phyloP scores from a whole-genome alignment of 2,797 vertebrate species.

The Takifugu ocellatus region DNA sequence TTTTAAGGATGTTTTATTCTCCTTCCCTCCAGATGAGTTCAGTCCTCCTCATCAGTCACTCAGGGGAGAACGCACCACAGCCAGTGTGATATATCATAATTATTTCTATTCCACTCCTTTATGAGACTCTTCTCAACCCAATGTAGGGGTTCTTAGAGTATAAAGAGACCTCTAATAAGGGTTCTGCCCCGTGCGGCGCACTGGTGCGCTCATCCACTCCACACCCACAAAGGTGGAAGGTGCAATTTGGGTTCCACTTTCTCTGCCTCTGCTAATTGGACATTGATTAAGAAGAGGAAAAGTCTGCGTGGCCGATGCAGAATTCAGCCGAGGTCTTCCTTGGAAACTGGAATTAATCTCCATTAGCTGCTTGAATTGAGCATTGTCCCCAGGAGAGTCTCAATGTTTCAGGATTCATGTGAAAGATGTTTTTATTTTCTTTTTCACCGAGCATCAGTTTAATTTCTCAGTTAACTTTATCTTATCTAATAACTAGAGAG shows the following conservation, averaged over 20 bases:
- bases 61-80: conserved; percentile 18
- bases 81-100: conserved; percentile 44
- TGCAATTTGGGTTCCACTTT: conserved; percentile 42
- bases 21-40: conserved; percentile 25
- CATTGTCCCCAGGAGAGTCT: conserved; percentile 39
- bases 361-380: conserved; percentile 53
- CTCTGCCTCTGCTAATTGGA: conserved; percentile 49
- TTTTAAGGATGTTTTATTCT: conserved; percentile 35
- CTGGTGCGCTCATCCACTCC: not conserved
- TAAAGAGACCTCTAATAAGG: conserved; percentile 46
- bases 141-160: conserved; percentile 25
- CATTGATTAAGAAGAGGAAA: conserved; percentile 61
- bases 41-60: conserved; percentile 31
- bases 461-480: not conserved
- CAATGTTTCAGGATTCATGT: conserved; percentile 40
- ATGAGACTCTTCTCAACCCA: conserved; percentile 22
- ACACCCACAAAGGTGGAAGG: conserved; percentile 15
- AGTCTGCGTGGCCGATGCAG: conserved; percentile 44
- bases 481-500: not conserved
- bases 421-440: conserved; percentile 9
- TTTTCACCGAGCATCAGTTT: not conserved
- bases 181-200: conserved; percentile 34
- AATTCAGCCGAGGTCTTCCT: conserved; percentile 40
- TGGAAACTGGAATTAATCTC: conserved; percentile 63
- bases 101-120: conserved; percentile 27